phyloP scores from a whole-genome alignment of 2,888 invertebrate genomes.

The Cephalotes varians region DNA sequence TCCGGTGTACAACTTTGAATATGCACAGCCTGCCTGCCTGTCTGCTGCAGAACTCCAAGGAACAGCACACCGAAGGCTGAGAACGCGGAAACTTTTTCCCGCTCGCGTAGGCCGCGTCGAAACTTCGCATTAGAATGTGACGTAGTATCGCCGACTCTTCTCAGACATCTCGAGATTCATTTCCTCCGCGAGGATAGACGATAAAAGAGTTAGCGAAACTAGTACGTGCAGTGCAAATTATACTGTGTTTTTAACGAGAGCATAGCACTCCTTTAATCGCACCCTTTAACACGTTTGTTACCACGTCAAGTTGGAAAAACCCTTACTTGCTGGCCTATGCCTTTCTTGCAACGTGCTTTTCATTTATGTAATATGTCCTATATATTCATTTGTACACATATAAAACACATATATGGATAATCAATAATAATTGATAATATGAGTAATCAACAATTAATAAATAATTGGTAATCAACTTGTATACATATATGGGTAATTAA shows the following conservation, averaged over 20 bases:
- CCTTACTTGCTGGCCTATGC: too few species aligned
- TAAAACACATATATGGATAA: too few species aligned
- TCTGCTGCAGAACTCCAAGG: not conserved
- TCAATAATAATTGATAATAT: too few species aligned
- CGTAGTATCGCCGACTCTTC: constrained; percentile 11
- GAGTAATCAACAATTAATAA: too few species aligned
- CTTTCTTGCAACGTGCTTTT: too few species aligned
- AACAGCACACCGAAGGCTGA: not conserved
- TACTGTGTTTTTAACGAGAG: not conserved
- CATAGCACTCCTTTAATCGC: too few species aligned
- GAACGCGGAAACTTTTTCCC: constrained; percentile 37
- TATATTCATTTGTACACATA: too few species aligned
- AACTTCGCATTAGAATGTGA: constrained; percentile 38
- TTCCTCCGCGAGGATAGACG: constrained; percentile 8
- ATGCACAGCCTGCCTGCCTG: not conserved
- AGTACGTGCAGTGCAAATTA: constrained; percentile 14
- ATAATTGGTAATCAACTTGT: too few species aligned
- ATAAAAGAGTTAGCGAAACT: constrained; percentile 15
- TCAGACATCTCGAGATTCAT: constrained; percentile 26
- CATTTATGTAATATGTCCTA: too few species aligned
- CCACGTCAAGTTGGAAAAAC: too few species aligned
- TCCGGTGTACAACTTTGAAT: constrained; percentile 21
- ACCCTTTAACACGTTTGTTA: too few species aligned
- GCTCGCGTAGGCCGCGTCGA: constrained; percentile 26
- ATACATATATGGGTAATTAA: too few species aligned